phyloP scores from a whole-genome alignment of 2,888 invertebrate genomes.

The Ochropleura leucogaster region DNA sequence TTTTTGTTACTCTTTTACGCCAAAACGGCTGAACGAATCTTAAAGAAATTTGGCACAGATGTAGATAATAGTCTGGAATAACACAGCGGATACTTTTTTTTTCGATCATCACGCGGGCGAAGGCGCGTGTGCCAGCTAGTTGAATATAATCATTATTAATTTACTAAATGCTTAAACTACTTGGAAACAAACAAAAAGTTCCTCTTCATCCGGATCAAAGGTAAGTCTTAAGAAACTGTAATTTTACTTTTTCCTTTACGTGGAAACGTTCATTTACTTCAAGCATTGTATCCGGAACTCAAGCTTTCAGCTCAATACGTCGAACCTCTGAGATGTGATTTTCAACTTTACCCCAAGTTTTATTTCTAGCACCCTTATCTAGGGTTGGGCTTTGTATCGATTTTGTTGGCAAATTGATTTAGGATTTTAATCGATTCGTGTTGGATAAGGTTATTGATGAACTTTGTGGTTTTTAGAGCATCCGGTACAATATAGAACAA shows the following conservation, averaged over 20 bases:
- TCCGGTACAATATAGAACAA: background rate
- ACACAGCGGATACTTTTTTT: no score
- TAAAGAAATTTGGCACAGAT: no score
- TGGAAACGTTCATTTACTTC: slow-evolving; percentile 44
- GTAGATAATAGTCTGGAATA: no score
- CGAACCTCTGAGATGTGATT: slow-evolving; percentile 72
- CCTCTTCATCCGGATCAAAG: background rate
- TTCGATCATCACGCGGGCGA: no score
- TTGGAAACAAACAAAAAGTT: background rate
- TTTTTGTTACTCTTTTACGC: no score
- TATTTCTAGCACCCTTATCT: slow-evolving; percentile 58
- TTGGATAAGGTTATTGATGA: background rate
- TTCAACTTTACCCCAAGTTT: slow-evolving; percentile 74
- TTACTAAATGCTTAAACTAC: background rate
- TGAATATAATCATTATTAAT: background rate
- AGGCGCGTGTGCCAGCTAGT: no score
- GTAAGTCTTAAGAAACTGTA: slow-evolving; percentile 3
- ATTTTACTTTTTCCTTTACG: slow-evolving; percentile 21
- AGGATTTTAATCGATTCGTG: background rate
- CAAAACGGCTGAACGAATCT: no score
- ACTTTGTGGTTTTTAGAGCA: background rate
- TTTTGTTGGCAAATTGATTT: slow-evolving; percentile 5
- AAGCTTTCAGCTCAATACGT: slow-evolving; percentile 71
- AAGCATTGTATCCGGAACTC: slow-evolving; percentile 67
- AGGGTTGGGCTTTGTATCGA: slow-evolving; percentile 41